Base-by-base conservation (phyloP, 37 sponge, comb jelly and placozoan genomes). In the Cliona cf. orientalis region DNA sequence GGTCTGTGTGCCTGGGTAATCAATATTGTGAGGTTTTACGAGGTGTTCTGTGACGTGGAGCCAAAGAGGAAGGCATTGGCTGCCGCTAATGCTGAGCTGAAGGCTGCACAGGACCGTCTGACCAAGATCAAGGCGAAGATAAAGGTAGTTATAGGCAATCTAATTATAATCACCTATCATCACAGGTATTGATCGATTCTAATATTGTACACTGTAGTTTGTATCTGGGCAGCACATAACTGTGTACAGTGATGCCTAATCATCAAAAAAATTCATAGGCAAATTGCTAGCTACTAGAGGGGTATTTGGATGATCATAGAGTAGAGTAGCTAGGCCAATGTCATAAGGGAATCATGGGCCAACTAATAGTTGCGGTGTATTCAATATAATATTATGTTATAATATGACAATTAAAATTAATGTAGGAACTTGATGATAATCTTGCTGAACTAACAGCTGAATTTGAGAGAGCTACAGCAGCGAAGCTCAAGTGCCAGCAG, bases 31-130 rank as follows among this genome's bases (percentile, higher is more conserved):
- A 72, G 43, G 35, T 98, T 96, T 83, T 98, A 98, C 58, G 59
- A 75, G 28, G 97, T 98, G 41, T 98, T 90, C 88, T 98, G 99
- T 91, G 99, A 98, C 53, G 99, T 98, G 66, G 99, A 98, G 89
- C 99, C 99, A 23, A 98, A 98, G 87, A 85, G 99, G 33, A 82
- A 80, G 46, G 99, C 99, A 35, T 85, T 98, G 17, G 94, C 89
- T 33, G 85, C 88, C 17, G 99, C 99, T 66, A 98, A 98, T 79
- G 91, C 94, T 35, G 94, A 98, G 58, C 83, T 98, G 23, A 74
- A 91, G 21, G 92, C 94, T 37, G 99, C 99, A 61, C 87, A 95
- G 61, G 87, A 91, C 33, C 95, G 93, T 58, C 82, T 98, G 39
- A 23, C 90, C 19, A 81, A 88, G 70, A 98, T 98, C 81, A 95